Conservation (phyloP, 1,140 invertebrate species). For the Penaeus indicus region DNA sequence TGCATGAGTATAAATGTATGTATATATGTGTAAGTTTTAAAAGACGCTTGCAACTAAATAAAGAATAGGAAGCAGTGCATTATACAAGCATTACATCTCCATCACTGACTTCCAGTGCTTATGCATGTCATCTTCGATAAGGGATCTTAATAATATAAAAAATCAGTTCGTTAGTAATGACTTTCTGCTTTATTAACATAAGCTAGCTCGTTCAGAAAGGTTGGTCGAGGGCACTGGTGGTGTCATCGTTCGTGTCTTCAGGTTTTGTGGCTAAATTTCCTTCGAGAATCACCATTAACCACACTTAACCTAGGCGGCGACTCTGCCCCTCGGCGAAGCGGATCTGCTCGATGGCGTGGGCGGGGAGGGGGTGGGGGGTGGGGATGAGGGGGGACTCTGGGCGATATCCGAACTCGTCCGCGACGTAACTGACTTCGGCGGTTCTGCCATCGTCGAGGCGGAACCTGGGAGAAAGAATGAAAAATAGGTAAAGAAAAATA, state of each 20-base stretch:
- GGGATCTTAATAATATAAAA: too few species aligned
- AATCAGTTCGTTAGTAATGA: too few species aligned
- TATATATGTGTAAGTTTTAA: too few species aligned
- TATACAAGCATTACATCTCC: too few species aligned
- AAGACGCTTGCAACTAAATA: too few species aligned
- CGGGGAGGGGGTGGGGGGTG: constrained; percentile 2
- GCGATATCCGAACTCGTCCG: constrained; percentile 12
- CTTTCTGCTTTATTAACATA: too few species aligned
- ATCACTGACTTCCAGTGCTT: too few species aligned
- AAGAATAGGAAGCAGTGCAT: too few species aligned
- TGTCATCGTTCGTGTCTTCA: background rate
- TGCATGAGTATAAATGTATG: too few species aligned
- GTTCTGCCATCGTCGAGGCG: background rate
- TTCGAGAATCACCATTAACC: background rate
- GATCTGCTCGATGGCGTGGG: constrained; percentile 29
- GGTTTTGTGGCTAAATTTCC: background rate
- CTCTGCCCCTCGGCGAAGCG: constrained; percentile 9
- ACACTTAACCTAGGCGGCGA: background rate
- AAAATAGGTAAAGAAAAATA: background rate
- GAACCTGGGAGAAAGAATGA: background rate
- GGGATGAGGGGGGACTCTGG: constrained; percentile 17
- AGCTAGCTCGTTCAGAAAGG: too few species aligned
- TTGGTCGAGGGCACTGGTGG: too few species aligned
- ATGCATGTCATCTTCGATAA: too few species aligned
- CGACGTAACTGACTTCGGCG: background rate